Percentiles rank a stretch among this genome's conserved stretches.
phyloP scores from a whole-genome alignment of 2,113 vertebrate genomes.

The Stigmatopora nigra region DNA sequence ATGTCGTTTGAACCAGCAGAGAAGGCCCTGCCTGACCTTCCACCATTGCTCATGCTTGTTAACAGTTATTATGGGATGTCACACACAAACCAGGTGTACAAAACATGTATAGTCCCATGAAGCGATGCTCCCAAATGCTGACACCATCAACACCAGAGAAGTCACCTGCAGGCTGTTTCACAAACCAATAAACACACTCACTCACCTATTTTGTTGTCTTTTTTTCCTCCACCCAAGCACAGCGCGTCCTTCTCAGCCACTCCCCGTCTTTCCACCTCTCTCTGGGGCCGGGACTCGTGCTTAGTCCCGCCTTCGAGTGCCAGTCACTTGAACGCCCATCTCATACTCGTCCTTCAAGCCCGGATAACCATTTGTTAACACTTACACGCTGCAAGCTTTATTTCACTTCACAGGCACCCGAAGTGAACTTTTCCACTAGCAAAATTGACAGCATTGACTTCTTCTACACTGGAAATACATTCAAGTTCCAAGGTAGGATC shows the following conservation, averaged over 20 bases:
- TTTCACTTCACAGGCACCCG: conserved; percentile 1
- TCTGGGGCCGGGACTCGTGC: background rate
- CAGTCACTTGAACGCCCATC: conserved; percentile 18
- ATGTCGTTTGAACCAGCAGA: too few relatives aligned
- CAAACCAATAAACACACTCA: background rate
- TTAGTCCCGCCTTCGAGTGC: conserved; percentile 36
- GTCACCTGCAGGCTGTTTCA: conserved; percentile 1
- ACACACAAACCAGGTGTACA: background rate
- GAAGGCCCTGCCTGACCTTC: too few relatives aligned
- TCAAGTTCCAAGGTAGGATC: conserved; percentile 44
- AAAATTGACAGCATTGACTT: conserved; percentile 3
- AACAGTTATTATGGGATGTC: background rate
- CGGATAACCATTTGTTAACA: conserved; percentile 16
- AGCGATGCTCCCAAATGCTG: background rate
- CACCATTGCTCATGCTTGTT: too few relatives aligned
- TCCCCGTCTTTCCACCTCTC: conserved; percentile 29
- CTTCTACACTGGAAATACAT: background rate
- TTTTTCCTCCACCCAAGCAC: background rate
- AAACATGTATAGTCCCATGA: background rate
- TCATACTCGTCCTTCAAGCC: conserved; percentile 8
- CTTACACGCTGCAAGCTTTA: background rate
- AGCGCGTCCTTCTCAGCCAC: conserved; percentile 8
- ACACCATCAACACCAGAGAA: conserved; percentile 6
- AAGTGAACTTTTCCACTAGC: background rate
- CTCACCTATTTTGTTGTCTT: conserved; percentile 1